Base-by-base conservation (phyloP, 2,888 invertebrate species). In the Sussaba pulchella region DNA sequence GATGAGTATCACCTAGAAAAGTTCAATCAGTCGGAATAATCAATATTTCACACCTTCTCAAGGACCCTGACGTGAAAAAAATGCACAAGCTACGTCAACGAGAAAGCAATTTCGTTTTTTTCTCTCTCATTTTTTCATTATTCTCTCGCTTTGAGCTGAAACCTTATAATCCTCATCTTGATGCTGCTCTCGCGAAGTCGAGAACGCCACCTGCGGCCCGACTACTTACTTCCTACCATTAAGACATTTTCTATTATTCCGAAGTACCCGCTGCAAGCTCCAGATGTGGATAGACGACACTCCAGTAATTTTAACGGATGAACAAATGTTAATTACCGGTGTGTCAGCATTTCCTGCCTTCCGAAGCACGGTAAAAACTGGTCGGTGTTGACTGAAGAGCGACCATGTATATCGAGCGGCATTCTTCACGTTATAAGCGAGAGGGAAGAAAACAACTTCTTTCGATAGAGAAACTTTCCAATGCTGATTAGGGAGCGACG, bases 401-500 rank as follows among this genome's bases (percentile, higher is more conserved):
- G 6, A 66, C 31, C 36, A 19, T 47, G 19, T 36, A 50, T 26
- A 45, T 8, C 41, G 24, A 54, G 14, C 24, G 54, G 24, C 8
- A 14, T 14, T 57, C 36, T 17, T 14, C 2, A 9, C 17, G 14
- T 4, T 54, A 14, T 59, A 26, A 4, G 17, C 39, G 2, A 1
- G 10, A 12, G 17, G 19, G 14, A 19, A 6, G 41, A 41, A 10
- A 39, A 67, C 52, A 57, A n/a, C 57, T 14, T 14, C 5, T 50
- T 21, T 52, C 9, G 41, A 24, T 10, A 31, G 10, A 43, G 41
- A 26, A 54, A 41, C 41, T 54, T 69, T 54, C 54, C 54, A 43
- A 36, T 21, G 52, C 54, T 39, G 54, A 69, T 54, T 41, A 69
- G 19, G 41, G 39, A 9, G 41, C 54, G 39, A 14, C 54, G 54